These are phyloP conservation scores for Sebastes flavidus DNA, from an alignment of 2,797 vertebrate genomes.

Conservation along the genomic window DNA sequence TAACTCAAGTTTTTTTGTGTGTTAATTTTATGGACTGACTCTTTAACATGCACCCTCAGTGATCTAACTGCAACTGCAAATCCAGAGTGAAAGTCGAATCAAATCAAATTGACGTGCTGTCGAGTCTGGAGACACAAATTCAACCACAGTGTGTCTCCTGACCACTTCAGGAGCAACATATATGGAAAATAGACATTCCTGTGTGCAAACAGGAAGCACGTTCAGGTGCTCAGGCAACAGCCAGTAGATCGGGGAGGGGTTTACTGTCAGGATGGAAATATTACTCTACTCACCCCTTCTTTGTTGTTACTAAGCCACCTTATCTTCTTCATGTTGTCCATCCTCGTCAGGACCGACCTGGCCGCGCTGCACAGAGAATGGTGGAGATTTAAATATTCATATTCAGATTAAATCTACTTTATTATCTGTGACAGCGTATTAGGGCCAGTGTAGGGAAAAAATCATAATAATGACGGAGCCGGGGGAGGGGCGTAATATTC, in stretches of 20 bases:
- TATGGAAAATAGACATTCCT: no score
- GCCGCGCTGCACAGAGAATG: conserved; percentile 6
- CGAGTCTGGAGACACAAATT: not conserved
- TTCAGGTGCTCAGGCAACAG: no score
- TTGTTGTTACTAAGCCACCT: conserved; percentile 3
- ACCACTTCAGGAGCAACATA: not conserved
- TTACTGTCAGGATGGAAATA: no score
- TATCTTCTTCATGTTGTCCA: conserved; percentile 35
- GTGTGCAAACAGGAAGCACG: not conserved
- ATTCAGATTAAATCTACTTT: not conserved
- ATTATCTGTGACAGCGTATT: no score
- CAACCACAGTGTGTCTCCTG: not conserved
- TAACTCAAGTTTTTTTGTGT: no score
- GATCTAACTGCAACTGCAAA: no score
- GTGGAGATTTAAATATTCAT: not conserved
- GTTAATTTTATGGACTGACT: no score
- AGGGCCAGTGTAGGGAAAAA: no score
- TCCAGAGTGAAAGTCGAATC: not conserved
- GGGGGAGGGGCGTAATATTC: no score
- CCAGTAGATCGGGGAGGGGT: no score
- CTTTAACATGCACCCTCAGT: no score
- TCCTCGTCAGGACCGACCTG: conserved; percentile 11
- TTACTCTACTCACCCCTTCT: conserved; percentile 31
- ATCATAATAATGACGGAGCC: no score
- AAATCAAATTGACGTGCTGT: not conserved